These are phyloP conservation scores for Iphiclides podalirius DNA, from an alignment of 2,888 invertebrate genomes.

Conservation along the genomic window DNA sequence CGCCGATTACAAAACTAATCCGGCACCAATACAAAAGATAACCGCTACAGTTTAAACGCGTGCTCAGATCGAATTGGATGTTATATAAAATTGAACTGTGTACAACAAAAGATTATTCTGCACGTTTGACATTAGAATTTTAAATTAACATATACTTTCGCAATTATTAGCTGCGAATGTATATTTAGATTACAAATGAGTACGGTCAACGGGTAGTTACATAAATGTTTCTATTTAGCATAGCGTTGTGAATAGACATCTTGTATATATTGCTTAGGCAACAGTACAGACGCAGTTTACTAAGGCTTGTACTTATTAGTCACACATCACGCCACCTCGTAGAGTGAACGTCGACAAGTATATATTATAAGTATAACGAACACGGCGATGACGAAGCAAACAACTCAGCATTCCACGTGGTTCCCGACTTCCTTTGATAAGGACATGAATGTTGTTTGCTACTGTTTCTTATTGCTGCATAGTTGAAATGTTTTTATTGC, in stretches of 20 bases:
- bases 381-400: conserved; percentile 35
- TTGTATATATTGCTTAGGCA: conserved; percentile 8
- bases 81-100: conserved; percentile 6
- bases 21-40: conserved; percentile 10
- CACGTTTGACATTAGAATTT: conserved; percentile 3
- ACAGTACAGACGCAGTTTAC: conserved; percentile 24
- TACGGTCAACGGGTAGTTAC: conserved; percentile 6
- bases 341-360: conserved; percentile 18
- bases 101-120: conserved; percentile 1
- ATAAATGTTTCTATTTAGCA: background rate
- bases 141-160: conserved; percentile 11
- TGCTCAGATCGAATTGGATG: background rate
- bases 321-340: conserved; percentile 40
- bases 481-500: conserved; percentile 6
- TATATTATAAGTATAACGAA: conserved; percentile 14
- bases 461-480: conserved; percentile 15
- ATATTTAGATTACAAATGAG: conserved; percentile 13
- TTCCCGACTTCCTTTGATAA: conserved; percentile 33
- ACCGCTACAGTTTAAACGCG: conserved; percentile 4
- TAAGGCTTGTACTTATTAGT: conserved; percentile 29
- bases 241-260: conserved; percentile 2
- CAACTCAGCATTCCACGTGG: conserved; percentile 37
- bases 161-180: conserved; percentile 7
- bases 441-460: conserved; percentile 24
- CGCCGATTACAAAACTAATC: conserved; percentile 18